These are phyloP conservation scores for Cercopithecus mona DNA, from an alignment of 2,113 vertebrate genomes.

Conservation along the genomic window DNA sequence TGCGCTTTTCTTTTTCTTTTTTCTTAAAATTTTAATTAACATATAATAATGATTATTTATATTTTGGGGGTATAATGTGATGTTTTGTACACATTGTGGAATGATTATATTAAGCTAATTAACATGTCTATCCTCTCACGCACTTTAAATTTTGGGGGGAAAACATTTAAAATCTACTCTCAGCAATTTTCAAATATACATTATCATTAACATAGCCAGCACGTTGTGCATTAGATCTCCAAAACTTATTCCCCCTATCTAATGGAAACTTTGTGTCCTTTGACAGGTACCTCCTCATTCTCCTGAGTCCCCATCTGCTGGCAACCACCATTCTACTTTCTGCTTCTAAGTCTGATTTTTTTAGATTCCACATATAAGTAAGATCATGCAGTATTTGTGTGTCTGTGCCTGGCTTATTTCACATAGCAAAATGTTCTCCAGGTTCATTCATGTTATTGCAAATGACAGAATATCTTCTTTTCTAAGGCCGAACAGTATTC, in stretches of 20 bases:
- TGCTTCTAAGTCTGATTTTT: too few relatives aligned
- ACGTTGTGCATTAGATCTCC: neutral
- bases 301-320: rapidly evolving
- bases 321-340: neutral
- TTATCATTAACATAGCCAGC: neutral
- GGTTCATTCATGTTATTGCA: neutral
- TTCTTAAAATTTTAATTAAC: neutral
- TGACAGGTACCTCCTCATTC: neutral
- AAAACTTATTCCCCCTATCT: neutral
- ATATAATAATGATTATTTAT: neutral
- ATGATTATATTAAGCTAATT: neutral
- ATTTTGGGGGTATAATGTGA: neutral
- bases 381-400: neutral
- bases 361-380: neutral
- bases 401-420: neutral
- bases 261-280: neutral
- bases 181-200: neutral
- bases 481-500: neutral
- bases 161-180: neutral
- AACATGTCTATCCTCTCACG: neutral
- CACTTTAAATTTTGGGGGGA: neutral
- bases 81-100: neutral
- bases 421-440: neutral
- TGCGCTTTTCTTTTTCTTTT: neutral
- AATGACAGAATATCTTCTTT: neutral